Percentiles rank a stretch among this genome's conserved stretches.
phyloP scores from a whole-genome alignment of 2,797 vertebrate genomes.

The Spatula clypeata region DNA sequence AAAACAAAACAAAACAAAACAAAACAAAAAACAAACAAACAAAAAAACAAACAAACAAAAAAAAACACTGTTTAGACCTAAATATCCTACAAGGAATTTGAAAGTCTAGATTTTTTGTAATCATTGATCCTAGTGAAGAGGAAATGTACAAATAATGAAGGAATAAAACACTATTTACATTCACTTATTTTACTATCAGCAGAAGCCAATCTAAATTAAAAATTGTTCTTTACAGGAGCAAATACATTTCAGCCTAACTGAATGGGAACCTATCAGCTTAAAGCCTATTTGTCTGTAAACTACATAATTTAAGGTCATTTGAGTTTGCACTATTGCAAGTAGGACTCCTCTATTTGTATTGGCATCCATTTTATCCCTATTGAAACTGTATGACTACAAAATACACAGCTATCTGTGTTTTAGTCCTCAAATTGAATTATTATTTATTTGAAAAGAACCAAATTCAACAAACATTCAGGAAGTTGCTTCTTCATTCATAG shows the following conservation, averaged over 20 bases:
- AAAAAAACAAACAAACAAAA: no score
- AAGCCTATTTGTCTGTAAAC: background rate
- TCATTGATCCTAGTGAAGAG: background rate
- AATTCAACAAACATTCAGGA: background rate
- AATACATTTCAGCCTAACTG: background rate
- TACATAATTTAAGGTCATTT: background rate
- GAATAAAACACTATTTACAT: background rate
- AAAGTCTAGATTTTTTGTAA: background rate
- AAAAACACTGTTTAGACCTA: background rate
- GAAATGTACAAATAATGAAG: background rate
- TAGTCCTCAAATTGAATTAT: background rate
- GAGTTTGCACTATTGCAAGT: background rate
- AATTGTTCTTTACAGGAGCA: background rate
- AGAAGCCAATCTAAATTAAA: constrained; percentile 22
- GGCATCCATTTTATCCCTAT: background rate
- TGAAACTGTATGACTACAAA: background rate
- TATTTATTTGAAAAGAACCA: background rate
- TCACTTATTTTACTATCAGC: constrained; percentile 14
- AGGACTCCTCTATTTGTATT: background rate
- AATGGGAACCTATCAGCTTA: background rate
- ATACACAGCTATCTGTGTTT: background rate
- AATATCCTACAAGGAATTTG: background rate
- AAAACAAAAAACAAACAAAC: no score
- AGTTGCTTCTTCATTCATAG: background rate
- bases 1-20: background rate